Evolutionary conservation across 2,797 vertebrate genomes (phyloP).

Genomic region (Onychomys leucogaster): DNA sequence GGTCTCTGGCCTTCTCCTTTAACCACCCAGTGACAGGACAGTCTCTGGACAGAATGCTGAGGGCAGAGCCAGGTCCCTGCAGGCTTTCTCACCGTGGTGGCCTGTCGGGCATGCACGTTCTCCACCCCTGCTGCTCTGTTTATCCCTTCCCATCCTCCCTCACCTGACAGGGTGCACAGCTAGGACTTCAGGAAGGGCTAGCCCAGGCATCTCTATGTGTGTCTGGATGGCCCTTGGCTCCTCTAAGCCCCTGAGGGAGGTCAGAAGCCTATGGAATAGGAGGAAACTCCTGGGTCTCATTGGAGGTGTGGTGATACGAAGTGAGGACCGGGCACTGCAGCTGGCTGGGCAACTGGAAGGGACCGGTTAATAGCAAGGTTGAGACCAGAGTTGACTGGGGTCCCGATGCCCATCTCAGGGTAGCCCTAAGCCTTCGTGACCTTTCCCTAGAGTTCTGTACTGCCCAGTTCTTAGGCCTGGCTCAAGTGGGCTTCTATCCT

Average conservation of each 20-base stretch:
- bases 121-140: too few species aligned
- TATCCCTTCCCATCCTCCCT: not conserved
- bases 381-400: not conserved
- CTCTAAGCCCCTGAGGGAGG: not conserved
- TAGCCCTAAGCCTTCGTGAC: fast-evolving
- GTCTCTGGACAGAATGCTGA: not conserved
- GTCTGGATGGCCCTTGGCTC: not conserved
- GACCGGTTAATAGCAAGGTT: not conserved
- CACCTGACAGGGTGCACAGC: fast-evolving
- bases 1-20: not conserved
- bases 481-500: too few species aligned
- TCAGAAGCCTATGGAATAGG: not conserved
- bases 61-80: not conserved
- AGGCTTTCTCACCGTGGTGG: not conserved
- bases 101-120: too few species aligned
- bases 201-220: fast-evolving
- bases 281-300: not conserved
- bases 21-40: not conserved
- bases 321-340: fast-evolving
- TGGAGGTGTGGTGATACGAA: too few species aligned
- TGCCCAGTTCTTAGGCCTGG: not conserved
- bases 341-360: not conserved
- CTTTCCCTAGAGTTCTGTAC: not conserved
- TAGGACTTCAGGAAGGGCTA: not conserved
- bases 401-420: not conserved